Conservation (phyloP, 2,888 invertebrate species). For the Malacosoma neustria region DNA sequence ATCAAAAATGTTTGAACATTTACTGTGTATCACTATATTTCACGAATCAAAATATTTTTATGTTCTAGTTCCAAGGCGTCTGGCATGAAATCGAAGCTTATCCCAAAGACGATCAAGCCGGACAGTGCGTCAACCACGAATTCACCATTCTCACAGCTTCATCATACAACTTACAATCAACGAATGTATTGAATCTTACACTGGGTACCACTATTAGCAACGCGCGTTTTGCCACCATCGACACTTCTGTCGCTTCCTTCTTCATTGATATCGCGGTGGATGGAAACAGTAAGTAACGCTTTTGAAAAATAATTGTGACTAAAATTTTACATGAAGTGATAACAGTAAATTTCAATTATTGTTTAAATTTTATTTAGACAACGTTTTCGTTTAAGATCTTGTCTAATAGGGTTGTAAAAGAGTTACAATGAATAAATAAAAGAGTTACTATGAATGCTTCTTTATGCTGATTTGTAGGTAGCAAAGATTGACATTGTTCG, state of each 20-base stretch:
- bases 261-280: conserved; percentile 8
- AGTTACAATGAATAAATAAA: too few relatives aligned
- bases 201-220: conserved; percentile 16
- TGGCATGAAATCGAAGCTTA: conserved; percentile 27
- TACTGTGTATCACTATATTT: too few relatives aligned
- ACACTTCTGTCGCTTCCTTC: conserved; percentile 1
- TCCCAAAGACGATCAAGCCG: conserved; percentile 20
- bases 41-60: too few relatives aligned
- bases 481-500: too few relatives aligned
- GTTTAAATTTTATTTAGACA: too few relatives aligned
- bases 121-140: conserved; percentile 22
- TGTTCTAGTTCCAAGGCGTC: conserved; percentile 16
- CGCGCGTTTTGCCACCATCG: conserved; percentile 11
- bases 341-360: too few relatives aligned
- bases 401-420: too few relatives aligned
- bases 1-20: too few relatives aligned
- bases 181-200: conserved; percentile 18
- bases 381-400: too few relatives aligned
- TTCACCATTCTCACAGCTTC: conserved; percentile 10
- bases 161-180: conserved; percentile 17
- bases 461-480: too few relatives aligned
- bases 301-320: neutral
- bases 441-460: too few relatives aligned
- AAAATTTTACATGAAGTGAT: too few relatives aligned
- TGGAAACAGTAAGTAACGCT: conserved; percentile 12